Evolutionary conservation across 2,888 invertebrate genomes (phyloP).

Genomic region (Meganola albula): DNA sequence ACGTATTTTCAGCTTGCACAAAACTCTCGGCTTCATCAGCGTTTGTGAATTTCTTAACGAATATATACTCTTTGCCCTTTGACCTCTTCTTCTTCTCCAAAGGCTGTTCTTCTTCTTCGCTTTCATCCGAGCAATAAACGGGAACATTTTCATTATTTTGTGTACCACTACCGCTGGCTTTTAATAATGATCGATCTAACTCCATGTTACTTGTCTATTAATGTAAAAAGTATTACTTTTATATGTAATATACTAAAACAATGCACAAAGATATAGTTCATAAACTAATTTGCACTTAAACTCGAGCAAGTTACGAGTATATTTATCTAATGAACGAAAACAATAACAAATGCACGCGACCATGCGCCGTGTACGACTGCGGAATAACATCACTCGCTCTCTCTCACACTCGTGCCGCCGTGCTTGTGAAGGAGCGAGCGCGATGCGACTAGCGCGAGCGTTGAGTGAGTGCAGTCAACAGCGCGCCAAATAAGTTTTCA

Average conservation of each 20-base stretch:
- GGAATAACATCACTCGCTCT: too few relatives aligned
- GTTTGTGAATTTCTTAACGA: background rate
- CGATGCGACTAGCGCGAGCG: too few relatives aligned
- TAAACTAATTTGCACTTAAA: too few relatives aligned
- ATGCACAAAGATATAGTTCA: too few relatives aligned
- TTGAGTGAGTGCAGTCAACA: too few relatives aligned
- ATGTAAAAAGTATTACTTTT: background rate
- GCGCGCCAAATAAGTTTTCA: too few relatives aligned
- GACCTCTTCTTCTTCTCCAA: constrained; percentile 1
- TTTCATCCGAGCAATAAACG: constrained; percentile 7
- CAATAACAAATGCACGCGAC: too few relatives aligned
- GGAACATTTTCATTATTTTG: constrained; percentile 6
- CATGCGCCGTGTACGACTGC: too few relatives aligned
- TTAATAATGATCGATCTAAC: constrained; percentile 2
- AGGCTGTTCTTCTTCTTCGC: constrained; percentile 4
- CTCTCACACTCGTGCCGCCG: too few relatives aligned
- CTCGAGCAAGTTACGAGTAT: constrained; percentile 1
- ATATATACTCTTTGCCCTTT: background rate
- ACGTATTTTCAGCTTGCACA: background rate
- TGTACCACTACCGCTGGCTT: constrained; percentile 3
- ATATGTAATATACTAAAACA: too few relatives aligned
- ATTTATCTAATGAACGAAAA: too few relatives aligned
- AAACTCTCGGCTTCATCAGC: background rate
- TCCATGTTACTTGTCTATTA: constrained; percentile 3
- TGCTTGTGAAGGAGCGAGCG: too few relatives aligned